Base-by-base conservation (phyloP, 2,113 vertebrate species). In the Albula goreensis region DNA sequence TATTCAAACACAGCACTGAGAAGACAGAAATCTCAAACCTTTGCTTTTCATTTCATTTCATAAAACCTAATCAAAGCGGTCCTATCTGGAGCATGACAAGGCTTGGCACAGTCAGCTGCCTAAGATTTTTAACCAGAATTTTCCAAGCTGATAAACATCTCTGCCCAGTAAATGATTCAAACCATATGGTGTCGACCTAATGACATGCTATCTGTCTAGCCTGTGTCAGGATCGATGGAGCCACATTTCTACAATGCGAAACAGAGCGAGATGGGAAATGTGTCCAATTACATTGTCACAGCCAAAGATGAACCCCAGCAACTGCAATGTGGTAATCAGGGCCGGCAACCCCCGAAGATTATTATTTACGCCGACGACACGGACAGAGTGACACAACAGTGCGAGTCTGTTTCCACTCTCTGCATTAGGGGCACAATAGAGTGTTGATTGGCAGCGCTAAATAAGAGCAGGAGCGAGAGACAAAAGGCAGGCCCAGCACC, bases 201-300 rank as follows among this genome's bases (percentile, higher is more conserved):
- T 91, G 90, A 84, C 83, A 84, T 85, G 88, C 83, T 86, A 88
- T 87, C 74, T 88, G 82, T 88, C 87, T 88, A 85, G 74, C 70
- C 78, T 41, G 10, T 60, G 83, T 87, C 89, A 80, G 81, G 60
- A 87, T 88, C 87, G 86, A 74, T 52, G 5, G 63, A 60, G 85
- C 84, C 66, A 86, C 87, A 83, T 81, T 89, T 90, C 86, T 86
- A 60, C 48, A 41, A 5, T 49, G 78, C 22, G 31, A 60, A 74
- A 77, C 49, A 77, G 78, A 80, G 31, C 19, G 41, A 48, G 48
- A 22, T 50, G 52, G 4, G 31, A 48, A 56, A 63, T 56, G 11
- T 48, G 48, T 79, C 66, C 22, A 60, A 82, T 51, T 9, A 83
- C 13, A 48, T 17, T 56, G n/a, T 57, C 84, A 51, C 48, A 41